Percentiles rank a stretch among this genome's conserved stretches.
Conservation (phyloP, 1,140 invertebrate species). For the Hyles euphorbiae region DNA sequence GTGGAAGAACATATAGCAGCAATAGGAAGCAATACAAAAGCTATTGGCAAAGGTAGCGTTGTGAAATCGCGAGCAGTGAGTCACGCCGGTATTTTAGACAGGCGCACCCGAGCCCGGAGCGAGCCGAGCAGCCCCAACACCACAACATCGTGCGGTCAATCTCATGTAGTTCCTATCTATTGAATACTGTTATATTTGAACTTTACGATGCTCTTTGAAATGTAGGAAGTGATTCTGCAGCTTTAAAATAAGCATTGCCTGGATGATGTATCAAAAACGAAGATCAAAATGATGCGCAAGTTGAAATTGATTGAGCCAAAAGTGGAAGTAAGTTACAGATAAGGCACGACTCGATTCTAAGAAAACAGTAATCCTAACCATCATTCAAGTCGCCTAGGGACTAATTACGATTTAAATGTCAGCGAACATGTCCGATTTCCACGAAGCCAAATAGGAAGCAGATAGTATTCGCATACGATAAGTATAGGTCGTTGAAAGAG, state of each 20-base stretch:
- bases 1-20: conserved; percentile 17
- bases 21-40: conserved; percentile 69
- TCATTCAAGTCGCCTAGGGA: too few species aligned
- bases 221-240: neutral
- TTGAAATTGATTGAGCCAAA: too few species aligned
- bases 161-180: conserved; percentile 16
- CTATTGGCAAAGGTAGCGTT: conserved; percentile 66
- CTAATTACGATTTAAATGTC: too few species aligned
- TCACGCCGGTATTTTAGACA: conserved; percentile 60
- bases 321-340: too few species aligned
- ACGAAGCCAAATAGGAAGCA: too few species aligned
- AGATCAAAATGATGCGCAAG: too few species aligned
- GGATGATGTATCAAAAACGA: neutral
- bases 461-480: too few species aligned
- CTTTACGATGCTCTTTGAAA: neutral
- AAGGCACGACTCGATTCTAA: too few species aligned
- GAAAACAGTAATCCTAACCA: too few species aligned
- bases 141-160: conserved; percentile 14
- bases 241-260: too few species aligned
- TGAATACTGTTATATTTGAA: conserved; percentile 8
- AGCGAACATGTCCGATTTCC: too few species aligned
- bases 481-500: neutral
- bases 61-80: conserved; percentile 58
- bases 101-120: conserved; percentile 30
- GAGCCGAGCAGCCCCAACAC: conserved; percentile 21